Base-by-base conservation (phyloP, 1,140 invertebrate genomes). In the Drosophila arizonae region DNA sequence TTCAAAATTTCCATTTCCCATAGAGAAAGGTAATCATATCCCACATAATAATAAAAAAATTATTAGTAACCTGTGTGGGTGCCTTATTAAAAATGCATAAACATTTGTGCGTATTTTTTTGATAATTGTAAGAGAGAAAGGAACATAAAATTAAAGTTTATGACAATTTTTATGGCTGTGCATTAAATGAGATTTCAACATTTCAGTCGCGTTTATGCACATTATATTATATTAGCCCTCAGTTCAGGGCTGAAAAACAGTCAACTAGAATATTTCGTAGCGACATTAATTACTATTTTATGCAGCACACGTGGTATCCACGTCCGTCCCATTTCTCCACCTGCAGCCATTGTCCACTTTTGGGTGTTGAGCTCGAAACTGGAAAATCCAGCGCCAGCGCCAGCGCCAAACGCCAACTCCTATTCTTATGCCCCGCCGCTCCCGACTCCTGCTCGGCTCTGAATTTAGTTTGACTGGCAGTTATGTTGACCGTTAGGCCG, bases 221-320 rank as follows among this genome's bases (percentile, higher is more conserved):
- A 51, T 68, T 13, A 43, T 41, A 63, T 56, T 43, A 33, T 60
- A 66, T 39, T n/a, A 6, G 41, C 36, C 39, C 6, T 15, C 13
- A 17, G n/a, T 4, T 2, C 48, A 43, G 41, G 51, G 39, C 36
- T 74, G 61, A 64, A 68, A 61, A 56, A 43, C 13, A 51, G 54
- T 65, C 56, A 55, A 57, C 33, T 56, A 36, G 62, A 67, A 64
- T 78, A 79, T 82, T 79, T 70, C 62, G 56, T 76, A 70, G 85
- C 78, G 77, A 80, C 74, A 88, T 84, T 88, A 88, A 88, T 88
- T 84, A 88, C 82, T 84, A 80, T 89, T 88, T 76, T 68, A 88
- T 84, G 66, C 73, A 77, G 63, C 76, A 66, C 71, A 80, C 67
- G 68, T 65, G 66, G 48, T 55, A 28, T 60, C 43, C 26, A 54